A percentile compares a stretch with the other conserved stretches of the same genome.
phyloP scores from a whole-genome alignment of 2,113 vertebrate genomes.

The Rhegmatorhina hoffmannsi region DNA sequence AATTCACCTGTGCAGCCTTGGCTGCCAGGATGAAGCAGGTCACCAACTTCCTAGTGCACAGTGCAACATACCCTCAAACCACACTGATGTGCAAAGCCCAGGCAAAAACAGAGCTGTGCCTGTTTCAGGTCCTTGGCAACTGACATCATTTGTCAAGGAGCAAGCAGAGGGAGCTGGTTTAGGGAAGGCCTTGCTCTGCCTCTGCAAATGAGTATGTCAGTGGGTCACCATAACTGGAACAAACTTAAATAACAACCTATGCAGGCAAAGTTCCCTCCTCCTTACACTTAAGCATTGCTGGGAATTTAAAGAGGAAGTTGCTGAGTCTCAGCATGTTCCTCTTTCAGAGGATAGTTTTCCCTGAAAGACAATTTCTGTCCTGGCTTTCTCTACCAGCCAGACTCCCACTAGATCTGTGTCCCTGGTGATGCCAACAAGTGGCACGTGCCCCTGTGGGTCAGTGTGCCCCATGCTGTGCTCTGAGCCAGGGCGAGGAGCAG shows the following conservation, averaged over 20 bases:
- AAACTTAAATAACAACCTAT: neutral
- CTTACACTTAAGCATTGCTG: neutral
- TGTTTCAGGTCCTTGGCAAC: neutral
- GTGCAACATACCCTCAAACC: neutral
- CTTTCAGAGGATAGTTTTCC: neutral
- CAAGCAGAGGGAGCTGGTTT: neutral
- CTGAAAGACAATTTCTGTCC: neutral
- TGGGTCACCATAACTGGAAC: neutral
- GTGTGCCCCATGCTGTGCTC: neutral
- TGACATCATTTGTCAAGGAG: neutral
- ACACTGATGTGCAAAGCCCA: neutral
- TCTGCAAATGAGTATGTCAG: neutral
- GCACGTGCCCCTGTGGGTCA: neutral
- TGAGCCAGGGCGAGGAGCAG: neutral
- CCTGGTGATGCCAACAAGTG: neutral
- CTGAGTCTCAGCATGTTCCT: neutral
- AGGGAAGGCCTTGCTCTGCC: neutral
- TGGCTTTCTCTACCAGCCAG: neutral
- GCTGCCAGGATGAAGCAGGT: neutral
- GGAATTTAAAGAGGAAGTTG: neutral
- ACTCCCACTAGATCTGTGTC: rapidly evolving
- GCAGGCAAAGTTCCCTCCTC: neutral
- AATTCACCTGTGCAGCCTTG: neutral
- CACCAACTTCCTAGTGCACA: neutral
- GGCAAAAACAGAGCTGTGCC: rapidly evolving